Conservation (phyloP, 2,113 vertebrate species). For the Recurvirostra avosetta region DNA sequence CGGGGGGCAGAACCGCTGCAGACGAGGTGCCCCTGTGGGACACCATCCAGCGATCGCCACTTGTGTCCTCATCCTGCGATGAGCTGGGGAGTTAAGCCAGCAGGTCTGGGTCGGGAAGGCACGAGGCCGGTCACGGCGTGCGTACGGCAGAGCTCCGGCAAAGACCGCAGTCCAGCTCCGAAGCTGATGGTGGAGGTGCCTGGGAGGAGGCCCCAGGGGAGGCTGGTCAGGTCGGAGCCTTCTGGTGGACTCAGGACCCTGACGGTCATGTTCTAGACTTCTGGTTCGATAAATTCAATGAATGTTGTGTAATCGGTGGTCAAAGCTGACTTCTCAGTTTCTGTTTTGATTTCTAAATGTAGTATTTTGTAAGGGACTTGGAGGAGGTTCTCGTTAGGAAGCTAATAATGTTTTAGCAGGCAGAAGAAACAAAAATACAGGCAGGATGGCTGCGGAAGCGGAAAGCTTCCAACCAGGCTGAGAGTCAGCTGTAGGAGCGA, state of each 20-base stretch:
- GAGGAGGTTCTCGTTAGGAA: neutral
- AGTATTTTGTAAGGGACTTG: rapidly evolving
- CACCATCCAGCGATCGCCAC: neutral
- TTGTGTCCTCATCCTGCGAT: neutral
- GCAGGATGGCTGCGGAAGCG: neutral
- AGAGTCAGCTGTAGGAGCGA: rapidly evolving
- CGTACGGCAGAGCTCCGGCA: rapidly evolving
- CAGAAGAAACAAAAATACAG: neutral
- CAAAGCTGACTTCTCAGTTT: neutral
- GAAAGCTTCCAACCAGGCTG: neutral
- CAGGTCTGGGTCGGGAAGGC: neutral
- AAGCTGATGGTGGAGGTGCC: neutral
- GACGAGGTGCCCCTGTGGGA: neutral
- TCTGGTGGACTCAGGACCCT: neutral
- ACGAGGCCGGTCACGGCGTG: neutral
- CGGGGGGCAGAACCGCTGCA: neutral
- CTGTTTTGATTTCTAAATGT: neutral
- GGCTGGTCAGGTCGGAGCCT: neutral
- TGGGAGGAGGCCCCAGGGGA: too few relatives aligned
- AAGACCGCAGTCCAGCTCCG: neutral
- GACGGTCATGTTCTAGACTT: rapidly evolving
- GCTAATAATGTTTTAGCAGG: neutral
- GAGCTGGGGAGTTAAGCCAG: neutral
- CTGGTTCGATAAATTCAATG: too few relatives aligned
- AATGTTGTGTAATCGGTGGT: neutral